Percentiles rank a stretch among this genome's conserved stretches.
These are phyloP conservation scores for Lochmaea capreae DNA, from an alignment of 2,888 invertebrate genomes.

Conservation along the genomic window DNA sequence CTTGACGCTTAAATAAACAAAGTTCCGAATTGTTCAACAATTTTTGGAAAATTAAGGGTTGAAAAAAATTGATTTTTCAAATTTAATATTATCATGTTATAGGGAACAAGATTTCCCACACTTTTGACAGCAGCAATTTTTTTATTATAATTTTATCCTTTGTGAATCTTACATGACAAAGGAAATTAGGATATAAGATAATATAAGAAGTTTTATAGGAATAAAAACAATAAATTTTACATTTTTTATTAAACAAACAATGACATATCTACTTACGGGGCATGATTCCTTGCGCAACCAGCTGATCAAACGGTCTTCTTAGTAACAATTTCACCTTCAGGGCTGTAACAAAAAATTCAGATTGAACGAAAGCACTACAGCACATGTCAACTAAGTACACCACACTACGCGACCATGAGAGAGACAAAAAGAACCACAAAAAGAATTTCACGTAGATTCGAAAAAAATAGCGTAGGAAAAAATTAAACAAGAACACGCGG, in stretches of 20 bases:
- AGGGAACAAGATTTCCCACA: too few species aligned
- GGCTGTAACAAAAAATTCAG: slow-evolving; percentile 75
- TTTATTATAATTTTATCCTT: too few species aligned
- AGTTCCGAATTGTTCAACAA: too few species aligned
- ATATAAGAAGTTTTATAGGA: too few species aligned
- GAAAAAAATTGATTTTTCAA: too few species aligned
- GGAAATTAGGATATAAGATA: too few species aligned
- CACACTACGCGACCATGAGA: slow-evolving; percentile 16
- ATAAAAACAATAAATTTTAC: too few species aligned
- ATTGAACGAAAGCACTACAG: slow-evolving; percentile 33
- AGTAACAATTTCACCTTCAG: slow-evolving; percentile 97
- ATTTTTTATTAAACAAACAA: slow-evolving; percentile 29
- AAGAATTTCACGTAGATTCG: not conserved
- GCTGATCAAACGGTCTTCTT: slow-evolving; percentile 92
- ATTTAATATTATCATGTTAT: too few species aligned
- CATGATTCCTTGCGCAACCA: slow-evolving; percentile 98
- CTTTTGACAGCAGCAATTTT: too few species aligned
- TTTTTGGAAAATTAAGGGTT: too few species aligned
- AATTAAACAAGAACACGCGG: slow-evolving; percentile 15
- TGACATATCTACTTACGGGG: slow-evolving; percentile 84
- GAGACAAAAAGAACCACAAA: slow-evolving; percentile 8
- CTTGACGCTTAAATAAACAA: too few species aligned
- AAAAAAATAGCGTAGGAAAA: slow-evolving; percentile 17
- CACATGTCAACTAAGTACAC: slow-evolving; percentile 27
- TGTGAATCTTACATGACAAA: too few species aligned